Conservation (phyloP, 1,140 invertebrate species). For the Aphidius gifuensis region DNA sequence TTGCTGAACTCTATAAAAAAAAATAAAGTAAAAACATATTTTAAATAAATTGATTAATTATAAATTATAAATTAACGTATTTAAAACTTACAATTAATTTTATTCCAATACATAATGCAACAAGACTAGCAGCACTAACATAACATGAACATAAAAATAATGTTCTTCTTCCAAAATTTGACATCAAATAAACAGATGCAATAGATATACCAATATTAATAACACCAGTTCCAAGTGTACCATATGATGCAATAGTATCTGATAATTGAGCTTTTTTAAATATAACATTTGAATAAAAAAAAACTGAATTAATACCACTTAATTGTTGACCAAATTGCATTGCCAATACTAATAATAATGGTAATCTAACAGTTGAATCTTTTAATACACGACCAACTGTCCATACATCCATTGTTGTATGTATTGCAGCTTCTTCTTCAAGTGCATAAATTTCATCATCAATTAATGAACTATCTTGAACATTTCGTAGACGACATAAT, state of each 20-base stretch:
- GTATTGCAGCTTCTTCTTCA: constrained; percentile 50
- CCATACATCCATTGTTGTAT: constrained; percentile 49
- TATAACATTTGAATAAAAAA: constrained; percentile 76
- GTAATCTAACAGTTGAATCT: constrained; percentile 60
- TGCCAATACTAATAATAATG: constrained; percentile 68
- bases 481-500: constrained; percentile 42
- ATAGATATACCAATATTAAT: constrained; percentile 71
- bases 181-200: constrained; percentile 61
- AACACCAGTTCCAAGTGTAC: constrained; percentile 68
- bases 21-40: constrained; percentile 24
- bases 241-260: constrained; percentile 59
- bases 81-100: constrained; percentile 58
- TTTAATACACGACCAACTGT: constrained; percentile 56
- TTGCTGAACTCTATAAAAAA: constrained; percentile 57
- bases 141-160: constrained; percentile 61
- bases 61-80: constrained; percentile 19
- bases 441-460: constrained; percentile 48
- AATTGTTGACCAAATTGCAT: constrained; percentile 82
- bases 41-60: constrained; percentile 22
- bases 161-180: constrained; percentile 57
- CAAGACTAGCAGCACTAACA: constrained; percentile 54
- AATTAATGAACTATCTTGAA: constrained; percentile 32
- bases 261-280: constrained; percentile 66
- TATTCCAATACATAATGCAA: constrained; percentile 59
- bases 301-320: constrained; percentile 84